Evolutionary conservation across 2,797 vertebrate species (phyloP), one percentile per base, ranked within the genome.

Genomic region (Spinus olivaceus): DNA sequence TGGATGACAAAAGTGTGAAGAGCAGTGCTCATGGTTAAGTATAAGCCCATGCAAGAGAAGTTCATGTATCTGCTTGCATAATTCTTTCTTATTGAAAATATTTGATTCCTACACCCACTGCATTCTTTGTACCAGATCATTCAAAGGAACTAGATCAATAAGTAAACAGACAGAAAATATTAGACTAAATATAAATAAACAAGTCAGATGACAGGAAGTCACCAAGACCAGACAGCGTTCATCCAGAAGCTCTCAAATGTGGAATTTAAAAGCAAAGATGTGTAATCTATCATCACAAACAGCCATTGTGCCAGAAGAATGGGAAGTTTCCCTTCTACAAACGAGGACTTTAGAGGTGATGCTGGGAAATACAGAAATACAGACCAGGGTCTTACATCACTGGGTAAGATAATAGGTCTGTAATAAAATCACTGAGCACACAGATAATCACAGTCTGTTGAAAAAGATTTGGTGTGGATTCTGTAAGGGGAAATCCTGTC

Each of bases 161-260:
- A 83, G 59, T 81, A 92, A 95, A 90, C 80, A 94, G 44, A 77
- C 44, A 93, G 66, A 86, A 90, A 91, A 47, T 72, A 90, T 88
- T 57, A 95, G 90, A 95, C 93, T 96, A 95, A 94, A 96, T 95
- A 96, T 79, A 95, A 94, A 95, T 85, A 96, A 95, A 94, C 85
- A 90, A 86, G 54, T 88, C 49, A 51, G 47, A 93, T 80, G 73
- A 72, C 93, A 94, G 88, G 90, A 96, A 95, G 89, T 84, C 73
- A 94, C 80, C 51, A 90, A 91, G 76, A 91, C 51, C 72, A 95
- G 73, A 94, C 65, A 88, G 54, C 70, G 74, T 88, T 95, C 77
- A 88, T 66, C 63, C 70, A 78, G 80, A 90, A 79, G 73, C 54
- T 90, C 85, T 95, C 66, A 79, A 86, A 92, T 30, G 27, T 46